These are phyloP conservation scores for Druceiella hillmani DNA, from an alignment of 2,888 invertebrate genomes.

Conservation along the genomic window DNA sequence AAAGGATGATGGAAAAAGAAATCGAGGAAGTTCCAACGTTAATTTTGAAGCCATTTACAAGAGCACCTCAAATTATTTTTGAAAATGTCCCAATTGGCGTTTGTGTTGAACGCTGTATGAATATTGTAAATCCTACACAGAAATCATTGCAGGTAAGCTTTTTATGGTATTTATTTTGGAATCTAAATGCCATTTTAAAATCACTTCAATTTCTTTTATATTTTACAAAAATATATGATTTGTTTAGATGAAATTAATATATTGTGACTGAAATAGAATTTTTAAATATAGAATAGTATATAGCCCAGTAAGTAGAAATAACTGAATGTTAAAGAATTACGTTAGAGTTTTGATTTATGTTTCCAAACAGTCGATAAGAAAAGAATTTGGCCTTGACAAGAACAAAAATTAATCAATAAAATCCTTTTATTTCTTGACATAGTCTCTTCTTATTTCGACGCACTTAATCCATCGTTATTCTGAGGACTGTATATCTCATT, in stretches of 20 bases:
- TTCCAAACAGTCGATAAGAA: too few relatives aligned
- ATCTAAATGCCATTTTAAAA: not conserved
- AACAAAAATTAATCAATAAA: too few relatives aligned
- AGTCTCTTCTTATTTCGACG: too few relatives aligned
- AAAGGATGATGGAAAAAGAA: constrained; percentile 35
- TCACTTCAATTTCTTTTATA: not conserved
- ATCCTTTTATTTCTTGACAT: too few relatives aligned
- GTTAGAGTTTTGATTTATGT: too few relatives aligned
- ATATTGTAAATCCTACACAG: constrained; percentile 54
- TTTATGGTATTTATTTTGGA: not conserved
- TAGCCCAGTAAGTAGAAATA: too few relatives aligned
- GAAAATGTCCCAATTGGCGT: constrained; percentile 58
- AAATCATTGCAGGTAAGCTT: constrained; percentile 36
- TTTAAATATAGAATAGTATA: too few relatives aligned
- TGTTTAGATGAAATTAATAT: not conserved
- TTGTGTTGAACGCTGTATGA: constrained; percentile 47
- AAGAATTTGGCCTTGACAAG: too few relatives aligned
- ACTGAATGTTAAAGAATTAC: too few relatives aligned
- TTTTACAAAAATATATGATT: not conserved
- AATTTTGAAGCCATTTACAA: constrained; percentile 60
- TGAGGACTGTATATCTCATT: too few relatives aligned
- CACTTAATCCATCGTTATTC: too few relatives aligned
- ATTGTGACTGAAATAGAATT: not conserved
- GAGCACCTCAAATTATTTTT: constrained; percentile 61
- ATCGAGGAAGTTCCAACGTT: constrained; percentile 49